phyloP scores from a whole-genome alignment of 2,888 invertebrate species.

The Phortica magna region DNA sequence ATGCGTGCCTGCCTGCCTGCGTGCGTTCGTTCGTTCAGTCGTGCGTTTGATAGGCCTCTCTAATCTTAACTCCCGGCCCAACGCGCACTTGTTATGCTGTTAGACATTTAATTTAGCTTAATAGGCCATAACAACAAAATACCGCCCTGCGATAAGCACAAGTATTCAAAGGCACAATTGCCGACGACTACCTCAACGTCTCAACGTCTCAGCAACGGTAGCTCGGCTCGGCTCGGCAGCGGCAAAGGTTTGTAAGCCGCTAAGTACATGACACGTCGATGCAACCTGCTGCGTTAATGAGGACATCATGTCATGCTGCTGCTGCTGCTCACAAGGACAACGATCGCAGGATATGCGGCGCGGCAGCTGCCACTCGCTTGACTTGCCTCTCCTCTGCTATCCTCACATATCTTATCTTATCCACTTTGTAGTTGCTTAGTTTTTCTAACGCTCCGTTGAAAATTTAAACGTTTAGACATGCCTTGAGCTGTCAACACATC shows the following conservation, averaged over 20 bases:
- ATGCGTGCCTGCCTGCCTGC: constrained; percentile 22
- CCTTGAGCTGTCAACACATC: constrained; percentile 37
- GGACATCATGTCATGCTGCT: constrained; percentile 52
- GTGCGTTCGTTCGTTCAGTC: constrained; percentile 55
- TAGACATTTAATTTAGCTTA: constrained; percentile 55
- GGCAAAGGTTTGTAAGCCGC: constrained; percentile 54
- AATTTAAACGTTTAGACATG: constrained; percentile 32
- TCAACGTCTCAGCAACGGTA: constrained; percentile 3
- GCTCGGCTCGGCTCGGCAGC: neutral
- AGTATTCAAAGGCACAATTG: constrained; percentile 32
- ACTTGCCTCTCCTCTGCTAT: neutral
- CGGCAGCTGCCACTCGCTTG: constrained; percentile 63
- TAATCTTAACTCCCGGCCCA: constrained; percentile 16
- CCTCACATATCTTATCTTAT: neutral
- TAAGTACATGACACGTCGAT: constrained; percentile 71
- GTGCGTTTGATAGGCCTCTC: constrained; percentile 25
- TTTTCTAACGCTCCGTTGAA: constrained; percentile 10
- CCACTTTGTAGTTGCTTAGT: neutral
- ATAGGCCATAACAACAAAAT: constrained; percentile 60
- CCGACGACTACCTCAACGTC: too few species aligned
- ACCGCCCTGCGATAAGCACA: constrained; percentile 56
- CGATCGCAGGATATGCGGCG: constrained; percentile 51
- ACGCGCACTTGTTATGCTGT: constrained; percentile 48
- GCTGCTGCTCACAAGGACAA: constrained; percentile 43
- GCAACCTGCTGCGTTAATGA: constrained; percentile 70